Percentiles rank a stretch among this genome's conserved stretches.
These are phyloP conservation scores for Sinocyclocheilus anshuiensis DNA, from an alignment of 2,113 vertebrate species.

Conservation along the genomic window DNA sequence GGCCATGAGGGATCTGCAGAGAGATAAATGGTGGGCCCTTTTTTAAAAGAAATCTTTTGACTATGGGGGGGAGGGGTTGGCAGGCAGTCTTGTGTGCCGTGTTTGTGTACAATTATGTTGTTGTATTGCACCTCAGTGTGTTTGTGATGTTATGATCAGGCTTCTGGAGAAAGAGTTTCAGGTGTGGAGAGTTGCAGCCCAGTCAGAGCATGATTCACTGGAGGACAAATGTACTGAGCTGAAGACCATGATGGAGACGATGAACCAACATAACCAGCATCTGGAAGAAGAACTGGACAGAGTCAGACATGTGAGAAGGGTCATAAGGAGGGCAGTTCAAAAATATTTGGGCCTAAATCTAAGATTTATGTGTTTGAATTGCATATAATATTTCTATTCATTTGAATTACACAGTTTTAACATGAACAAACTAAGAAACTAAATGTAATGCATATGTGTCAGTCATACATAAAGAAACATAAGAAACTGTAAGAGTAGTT, in stretches of 20 bases:
- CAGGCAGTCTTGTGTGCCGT: not conserved
- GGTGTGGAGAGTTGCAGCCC: conserved; percentile 73
- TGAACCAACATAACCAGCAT: conserved; percentile 71
- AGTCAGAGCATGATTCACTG: conserved; percentile 74
- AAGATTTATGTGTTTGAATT: no score
- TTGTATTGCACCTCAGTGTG: not conserved
- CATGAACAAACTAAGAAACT: not conserved
- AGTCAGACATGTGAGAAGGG: conserved; percentile 54
- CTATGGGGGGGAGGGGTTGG: no score
- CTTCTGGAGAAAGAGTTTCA: conserved; percentile 78
- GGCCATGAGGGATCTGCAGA: conserved; percentile 69
- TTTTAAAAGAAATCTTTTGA: not conserved
- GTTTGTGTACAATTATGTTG: not conserved
- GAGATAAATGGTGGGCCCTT: conserved; percentile 70
- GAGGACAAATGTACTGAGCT: conserved; percentile 75
- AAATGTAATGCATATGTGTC: not conserved
- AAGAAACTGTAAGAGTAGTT: not conserved
- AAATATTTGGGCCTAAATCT: not conserved
- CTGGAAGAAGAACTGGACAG: conserved; percentile 72
- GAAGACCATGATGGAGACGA: conserved; percentile 76
- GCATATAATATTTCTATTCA: no score
- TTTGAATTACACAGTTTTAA: not conserved
- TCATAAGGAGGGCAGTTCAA: not conserved
- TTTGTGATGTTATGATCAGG: conserved; percentile 64
- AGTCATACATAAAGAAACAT: not conserved